Evolutionary conservation across 2,797 vertebrate genomes (phyloP).

Genomic region (Phrynocephalus forsythii): DNA sequence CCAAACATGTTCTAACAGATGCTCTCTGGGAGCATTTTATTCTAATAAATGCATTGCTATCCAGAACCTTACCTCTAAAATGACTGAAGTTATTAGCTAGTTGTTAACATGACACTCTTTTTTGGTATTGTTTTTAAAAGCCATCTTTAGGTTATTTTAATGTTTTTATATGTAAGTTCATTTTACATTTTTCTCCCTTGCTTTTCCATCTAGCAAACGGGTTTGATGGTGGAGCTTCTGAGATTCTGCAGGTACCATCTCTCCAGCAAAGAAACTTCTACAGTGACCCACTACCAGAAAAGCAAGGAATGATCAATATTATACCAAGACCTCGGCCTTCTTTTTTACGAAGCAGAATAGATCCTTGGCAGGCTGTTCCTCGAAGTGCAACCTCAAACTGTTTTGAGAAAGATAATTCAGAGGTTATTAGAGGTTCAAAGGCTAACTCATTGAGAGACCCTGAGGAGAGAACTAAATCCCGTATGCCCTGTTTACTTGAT

Average conservation of each 20-base stretch:
- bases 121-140: not conserved
- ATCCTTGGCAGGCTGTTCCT: slow-evolving; percentile 81
- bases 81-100: not conserved
- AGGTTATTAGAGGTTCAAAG: slow-evolving; percentile 71
- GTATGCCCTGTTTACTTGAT: slow-evolving; percentile 83
- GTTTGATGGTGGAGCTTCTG: slow-evolving; percentile 44
- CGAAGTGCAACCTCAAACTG: slow-evolving; percentile 83
- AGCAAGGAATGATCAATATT: slow-evolving; percentile 31
- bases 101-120: not conserved
- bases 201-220: slow-evolving; percentile 58
- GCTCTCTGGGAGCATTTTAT: not conserved
- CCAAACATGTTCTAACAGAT: not conserved
- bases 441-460: slow-evolving; percentile 74
- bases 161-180: not conserved
- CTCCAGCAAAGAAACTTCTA: slow-evolving; percentile 35
- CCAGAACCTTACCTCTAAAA: not conserved
- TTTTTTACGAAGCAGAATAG: slow-evolving; percentile 80
- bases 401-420: slow-evolving; percentile 79
- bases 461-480: slow-evolving; percentile 77
- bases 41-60: not conserved
- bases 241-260: not conserved
- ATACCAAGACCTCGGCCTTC: slow-evolving; percentile 81
- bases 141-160: slow-evolving; percentile 14
- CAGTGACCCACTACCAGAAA: slow-evolving; percentile 41
- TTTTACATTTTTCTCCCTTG: slow-evolving; percentile 36